Evolutionary conservation across 1,140 invertebrate genomes (phyloP), one percentile per base, ranked within the genome.

Genomic region (Drosophila malerkotliana): DNA sequence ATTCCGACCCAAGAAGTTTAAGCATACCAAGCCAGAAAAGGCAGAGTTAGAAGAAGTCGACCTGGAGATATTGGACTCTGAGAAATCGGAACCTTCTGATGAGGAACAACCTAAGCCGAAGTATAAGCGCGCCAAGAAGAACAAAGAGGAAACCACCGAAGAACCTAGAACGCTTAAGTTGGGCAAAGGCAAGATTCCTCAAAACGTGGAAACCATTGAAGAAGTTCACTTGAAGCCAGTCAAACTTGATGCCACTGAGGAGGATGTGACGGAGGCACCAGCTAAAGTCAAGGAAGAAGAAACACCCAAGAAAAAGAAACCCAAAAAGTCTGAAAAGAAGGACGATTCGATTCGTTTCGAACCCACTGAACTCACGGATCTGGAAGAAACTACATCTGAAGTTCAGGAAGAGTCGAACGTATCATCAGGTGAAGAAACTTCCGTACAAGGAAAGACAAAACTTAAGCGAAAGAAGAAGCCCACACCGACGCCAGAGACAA

Each of bases 151-250:
- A 62, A 51, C 24, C n/a, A 30, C 48, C 1, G 55, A 71, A 1
- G 67, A 84, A 53, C 58, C 26, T 21, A 75, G 30, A 39, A 91
- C 89, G 54, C 62, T 90, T 1, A 92, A 89, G 62, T 54, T 87
- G 18, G 90, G 79, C 2, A 90, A 90, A 14, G 90, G 90, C 9
- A 82, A 82, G 37, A 53, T 90, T 56, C 88, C 87, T 1, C 51
- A 83, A 66, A 71, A 68, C 52, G 64, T 44, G 14, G 74, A 89
- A 10, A 21, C 37, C 1, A 52, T 93, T 67, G 94, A 95, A 80
- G 79, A 93, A 68, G 92, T 94, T 21, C 91, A 68, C 34, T 74
- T 95, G 2, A 95, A 80, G 45, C 88, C 90, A n/a, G 37, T 92
- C 14, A 89, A 87, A 26, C 21, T 69, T 47, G 69, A 84, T 48